Conservation (phyloP, 1,140 invertebrate species). For the Diabrotica undecimpunctata region DNA sequence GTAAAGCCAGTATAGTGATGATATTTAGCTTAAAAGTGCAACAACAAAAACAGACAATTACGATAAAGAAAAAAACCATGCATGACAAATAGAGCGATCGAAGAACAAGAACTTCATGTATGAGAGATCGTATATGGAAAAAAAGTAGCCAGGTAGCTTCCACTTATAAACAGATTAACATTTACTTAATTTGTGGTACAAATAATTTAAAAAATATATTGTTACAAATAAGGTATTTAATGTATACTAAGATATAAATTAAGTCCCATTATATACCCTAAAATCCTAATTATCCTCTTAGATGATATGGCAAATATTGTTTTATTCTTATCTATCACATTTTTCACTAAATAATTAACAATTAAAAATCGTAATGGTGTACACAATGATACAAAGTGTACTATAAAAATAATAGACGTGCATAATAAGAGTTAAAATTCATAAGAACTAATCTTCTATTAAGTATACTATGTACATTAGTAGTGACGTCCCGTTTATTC, state of each 20-base stretch:
- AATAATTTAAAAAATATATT: not conserved
- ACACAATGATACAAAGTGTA: not conserved
- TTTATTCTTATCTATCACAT: not conserved
- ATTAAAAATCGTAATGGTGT: no score
- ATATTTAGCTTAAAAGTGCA: no score
- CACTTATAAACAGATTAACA: not conserved
- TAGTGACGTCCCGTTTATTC: no score
- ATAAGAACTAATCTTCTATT: not conserved
- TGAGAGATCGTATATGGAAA: not conserved
- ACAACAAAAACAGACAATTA: no score
- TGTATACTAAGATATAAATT: not conserved
- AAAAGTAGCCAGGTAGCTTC: not conserved
- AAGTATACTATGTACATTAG: not conserved
- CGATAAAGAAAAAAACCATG: no score
- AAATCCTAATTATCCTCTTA: not conserved
- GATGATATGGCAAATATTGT: conserved; percentile 2
- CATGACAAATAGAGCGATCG: no score
- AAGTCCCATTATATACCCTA: no score
- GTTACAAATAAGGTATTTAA: not conserved
- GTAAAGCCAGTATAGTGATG: no score
- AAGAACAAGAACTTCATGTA: no score
- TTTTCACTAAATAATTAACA: not conserved
- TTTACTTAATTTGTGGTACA: not conserved
- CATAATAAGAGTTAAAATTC: not conserved
- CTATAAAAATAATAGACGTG: not conserved